phyloP scores from a whole-genome alignment of 2,797 vertebrate genomes.

The Manis javanica region DNA sequence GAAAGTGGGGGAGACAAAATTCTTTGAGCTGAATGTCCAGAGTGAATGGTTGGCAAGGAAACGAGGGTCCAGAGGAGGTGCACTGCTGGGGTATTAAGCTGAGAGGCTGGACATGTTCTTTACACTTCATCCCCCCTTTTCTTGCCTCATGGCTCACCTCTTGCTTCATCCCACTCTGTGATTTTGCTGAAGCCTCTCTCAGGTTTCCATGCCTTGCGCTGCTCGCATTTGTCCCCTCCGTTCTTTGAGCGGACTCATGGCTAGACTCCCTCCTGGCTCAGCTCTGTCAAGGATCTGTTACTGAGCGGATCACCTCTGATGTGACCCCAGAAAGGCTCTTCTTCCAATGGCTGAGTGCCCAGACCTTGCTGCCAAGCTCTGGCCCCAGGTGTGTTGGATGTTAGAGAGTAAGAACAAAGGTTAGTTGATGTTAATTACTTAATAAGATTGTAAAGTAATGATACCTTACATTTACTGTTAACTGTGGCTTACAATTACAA shows the following conservation, averaged over 20 bases:
- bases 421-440: slow-evolving; percentile 46
- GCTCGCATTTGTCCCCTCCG: neutral
- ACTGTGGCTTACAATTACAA: neutral
- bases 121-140: neutral
- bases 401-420: slow-evolving; percentile 23
- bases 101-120: neutral
- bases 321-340: neutral
- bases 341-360: neutral
- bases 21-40: neutral
- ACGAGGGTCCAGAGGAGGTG: neutral
- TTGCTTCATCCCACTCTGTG: neutral
- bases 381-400: neutral
- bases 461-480: slow-evolving; percentile 23
- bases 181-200: neutral
- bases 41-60: neutral
- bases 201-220: neutral
- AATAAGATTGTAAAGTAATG: neutral
- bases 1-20: neutral
- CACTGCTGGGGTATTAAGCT: neutral
- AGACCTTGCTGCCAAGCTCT: neutral
- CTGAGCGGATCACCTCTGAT: neutral
- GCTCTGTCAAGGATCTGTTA: neutral
- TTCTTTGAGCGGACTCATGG: neutral
- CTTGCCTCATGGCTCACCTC: neutral
- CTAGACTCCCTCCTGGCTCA: neutral